Base-by-base conservation (phyloP, 2,888 invertebrate species). In the Ligdia adustata region DNA sequence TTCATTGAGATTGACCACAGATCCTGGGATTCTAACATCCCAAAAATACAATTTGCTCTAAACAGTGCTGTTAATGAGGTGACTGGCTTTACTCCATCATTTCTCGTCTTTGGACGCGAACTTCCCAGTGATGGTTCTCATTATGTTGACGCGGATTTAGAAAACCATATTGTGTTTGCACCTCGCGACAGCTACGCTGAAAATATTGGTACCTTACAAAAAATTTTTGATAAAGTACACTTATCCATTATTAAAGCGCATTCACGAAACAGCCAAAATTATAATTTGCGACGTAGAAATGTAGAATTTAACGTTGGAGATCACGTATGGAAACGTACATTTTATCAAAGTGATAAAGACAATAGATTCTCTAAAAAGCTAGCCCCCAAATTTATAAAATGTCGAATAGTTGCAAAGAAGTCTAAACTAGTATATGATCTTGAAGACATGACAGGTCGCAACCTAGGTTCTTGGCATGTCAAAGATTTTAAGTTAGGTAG, bases 1-100 rank as follows among this genome's bases (percentile, higher is more conserved):
- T 42, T 32, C 16, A 27, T 48, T 0, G 13, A 32, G 2, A 16
- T 38, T 5, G 48, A 48, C 13, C 48, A 48, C 2, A n/a, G 49
- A 3, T 11, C 38, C 0, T 49, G 49, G 49, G 49, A 49, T 14
- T 5, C 16, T 5, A 4, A 4, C 5, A 3, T 16, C 3, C 5
- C 3, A 3, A 16, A 16, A 16, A 16, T 16, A 4, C 16, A 16
- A 16, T 16, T 16, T 5, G 16, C 16, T 4, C 3, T 16, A 5
- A 16, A 16, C 16, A 4, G 3, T 5, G 16, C 16, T 4, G 16
- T 16, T 3, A 16, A 26, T 9, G 26, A 26, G n/a, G 9, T 9
- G 2, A 9, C 26, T 9, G 9, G 26, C 9, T 26, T n/a, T 9
- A 26, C 26, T 3, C 26, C 26, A 3, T 26, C 9, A n/a, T 26